A percentile compares a stretch with the other conserved stretches of the same genome.
Conservation (phyloP, 2,797 vertebrate species). For the Lithobates sylvaticus region DNA sequence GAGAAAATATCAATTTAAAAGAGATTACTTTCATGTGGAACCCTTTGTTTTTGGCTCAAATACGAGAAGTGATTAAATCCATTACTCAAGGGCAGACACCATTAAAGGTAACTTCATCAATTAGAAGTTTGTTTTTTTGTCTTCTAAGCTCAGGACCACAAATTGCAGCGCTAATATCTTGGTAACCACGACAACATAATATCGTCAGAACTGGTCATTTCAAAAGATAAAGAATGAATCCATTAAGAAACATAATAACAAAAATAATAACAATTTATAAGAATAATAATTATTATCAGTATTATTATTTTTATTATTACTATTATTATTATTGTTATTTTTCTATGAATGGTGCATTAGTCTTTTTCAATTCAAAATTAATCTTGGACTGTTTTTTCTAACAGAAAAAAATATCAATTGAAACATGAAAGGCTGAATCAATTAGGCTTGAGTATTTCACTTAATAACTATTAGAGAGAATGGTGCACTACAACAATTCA, state of each 20-base stretch:
- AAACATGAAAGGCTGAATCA: constrained; percentile 39
- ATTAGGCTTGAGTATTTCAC: constrained; percentile 16
- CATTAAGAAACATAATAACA: constrained; percentile 5
- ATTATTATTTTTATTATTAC: too few relatives aligned
- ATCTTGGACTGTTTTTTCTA: constrained; percentile 35
- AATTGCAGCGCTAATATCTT: constrained; percentile 18
- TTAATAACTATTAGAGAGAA: neutral
- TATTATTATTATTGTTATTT: too few relatives aligned
- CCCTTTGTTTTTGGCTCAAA: constrained; percentile 50
- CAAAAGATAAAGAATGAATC: constrained; percentile 12
- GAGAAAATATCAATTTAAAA: constrained; percentile 52
- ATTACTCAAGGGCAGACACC: constrained; percentile 54
- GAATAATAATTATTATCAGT: too few relatives aligned
- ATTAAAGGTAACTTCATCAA: constrained; percentile 57
- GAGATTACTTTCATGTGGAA: constrained; percentile 49
- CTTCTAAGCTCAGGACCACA: constrained; percentile 14
- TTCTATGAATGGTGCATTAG: constrained; percentile 46
- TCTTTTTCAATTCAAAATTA: constrained; percentile 40
- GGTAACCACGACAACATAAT: constrained; percentile 31
- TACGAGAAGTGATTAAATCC: constrained; percentile 49
- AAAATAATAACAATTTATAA: neutral
- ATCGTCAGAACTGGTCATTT: constrained; percentile 43
- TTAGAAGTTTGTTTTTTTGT: constrained; percentile 49
- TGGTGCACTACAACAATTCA: neutral
- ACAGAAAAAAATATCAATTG: constrained; percentile 39